Evolutionary conservation across 2,888 invertebrate species (phyloP).

Genomic region (Pristionchus fissidentatus): DNA sequence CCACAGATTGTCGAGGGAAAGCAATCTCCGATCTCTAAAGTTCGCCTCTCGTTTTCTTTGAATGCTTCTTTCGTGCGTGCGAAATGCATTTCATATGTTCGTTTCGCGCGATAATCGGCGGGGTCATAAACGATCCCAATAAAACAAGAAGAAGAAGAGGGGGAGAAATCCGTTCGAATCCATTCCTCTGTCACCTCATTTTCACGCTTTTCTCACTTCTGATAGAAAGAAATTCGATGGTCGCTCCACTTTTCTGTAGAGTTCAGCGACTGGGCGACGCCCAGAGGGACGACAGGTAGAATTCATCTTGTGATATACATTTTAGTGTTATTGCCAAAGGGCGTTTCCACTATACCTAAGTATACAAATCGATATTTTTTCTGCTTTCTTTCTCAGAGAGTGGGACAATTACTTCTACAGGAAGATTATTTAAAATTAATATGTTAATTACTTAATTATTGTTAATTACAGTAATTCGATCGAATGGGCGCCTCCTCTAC

Average conservation of each 20-base stretch:
- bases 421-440: not conserved
- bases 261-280: slow-evolving; percentile 19
- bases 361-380: too few species aligned
- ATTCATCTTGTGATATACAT: not conserved
- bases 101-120: not conserved
- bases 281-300: too few species aligned
- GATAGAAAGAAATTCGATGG: not conserved
- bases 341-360: too few species aligned
- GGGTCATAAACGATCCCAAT: not conserved
- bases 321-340: not conserved
- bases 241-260: slow-evolving; percentile 30
- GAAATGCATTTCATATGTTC: slow-evolving; percentile 36
- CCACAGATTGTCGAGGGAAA: slow-evolving; percentile 1
- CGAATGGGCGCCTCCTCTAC: slow-evolving; percentile 75
- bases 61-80: not conserved
- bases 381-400: too few species aligned
- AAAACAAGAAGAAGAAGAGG: slow-evolving; percentile 26
- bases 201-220: too few species aligned
- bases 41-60: slow-evolving; percentile 19
- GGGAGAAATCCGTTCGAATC: not conserved
- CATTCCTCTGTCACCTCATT: not conserved
- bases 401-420: too few species aligned
- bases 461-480: slow-evolving; percentile 68
- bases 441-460: not conserved
- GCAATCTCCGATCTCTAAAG: too few species aligned